A percentile compares a stretch with the other conserved stretches of the same genome.
Conservation (phyloP, 2,888 invertebrate genomes). For the Anoplius nigerrimus region DNA sequence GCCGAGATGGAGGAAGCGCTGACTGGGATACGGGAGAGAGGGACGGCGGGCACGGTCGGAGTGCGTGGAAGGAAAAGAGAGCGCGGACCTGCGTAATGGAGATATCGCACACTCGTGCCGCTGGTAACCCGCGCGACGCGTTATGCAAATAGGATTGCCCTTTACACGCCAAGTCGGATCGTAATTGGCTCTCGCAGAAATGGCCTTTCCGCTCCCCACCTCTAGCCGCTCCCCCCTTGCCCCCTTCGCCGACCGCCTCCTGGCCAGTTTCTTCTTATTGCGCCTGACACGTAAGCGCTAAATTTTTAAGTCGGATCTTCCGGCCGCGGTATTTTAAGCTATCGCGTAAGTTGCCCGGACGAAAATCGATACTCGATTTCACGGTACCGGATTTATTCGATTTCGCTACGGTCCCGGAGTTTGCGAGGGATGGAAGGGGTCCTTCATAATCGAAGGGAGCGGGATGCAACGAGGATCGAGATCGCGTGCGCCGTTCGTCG, state of each 20-base stretch:
- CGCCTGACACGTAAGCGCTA: too few relatives aligned
- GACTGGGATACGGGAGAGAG: not conserved
- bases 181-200: slow-evolving; percentile 65
- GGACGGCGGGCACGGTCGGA: not conserved
- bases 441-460: too few relatives aligned
- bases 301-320: slow-evolving; percentile 3
- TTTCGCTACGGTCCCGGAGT: too few relatives aligned
- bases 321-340: not conserved
- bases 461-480: slow-evolving; percentile 19
- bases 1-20: slow-evolving; percentile 6
- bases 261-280: too few relatives aligned
- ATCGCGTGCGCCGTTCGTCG: slow-evolving; percentile 51
- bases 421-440: too few relatives aligned
- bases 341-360: not conserved
- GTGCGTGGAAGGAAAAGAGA: slow-evolving; percentile 23
- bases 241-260: not conserved
- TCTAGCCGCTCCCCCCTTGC: not conserved
- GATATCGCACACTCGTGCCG: slow-evolving; percentile 56
- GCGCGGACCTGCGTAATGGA: slow-evolving; percentile 65
- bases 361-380: too few relatives aligned
- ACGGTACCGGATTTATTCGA: too few relatives aligned
- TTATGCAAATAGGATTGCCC: slow-evolving; percentile 71
- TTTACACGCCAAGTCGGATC: slow-evolving; percentile 63
- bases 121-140: slow-evolving; percentile 59
- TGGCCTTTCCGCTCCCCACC: slow-evolving; percentile 32